Evolutionary conservation across 1,140 invertebrate genomes (phyloP).

Genomic region (Bombus breviceps): DNA sequence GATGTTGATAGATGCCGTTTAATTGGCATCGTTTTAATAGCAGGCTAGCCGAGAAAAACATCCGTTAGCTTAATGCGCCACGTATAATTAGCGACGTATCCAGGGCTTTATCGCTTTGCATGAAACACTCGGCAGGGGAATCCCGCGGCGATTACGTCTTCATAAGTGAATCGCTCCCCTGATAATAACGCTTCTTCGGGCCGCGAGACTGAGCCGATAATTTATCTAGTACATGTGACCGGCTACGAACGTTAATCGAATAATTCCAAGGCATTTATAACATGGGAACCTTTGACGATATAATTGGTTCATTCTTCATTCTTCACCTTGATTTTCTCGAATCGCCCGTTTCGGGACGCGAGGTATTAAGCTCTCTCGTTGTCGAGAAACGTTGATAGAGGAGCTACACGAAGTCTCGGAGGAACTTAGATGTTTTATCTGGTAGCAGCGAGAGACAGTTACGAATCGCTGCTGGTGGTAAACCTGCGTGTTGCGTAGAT

Average conservation of each 20-base stretch:
- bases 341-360: neutral
- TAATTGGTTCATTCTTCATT: slow-evolving; percentile 32
- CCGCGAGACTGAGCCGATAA: neutral
- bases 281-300: slow-evolving; percentile 20
- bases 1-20: slow-evolving; percentile 32
- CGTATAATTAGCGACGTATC: slow-evolving; percentile 52
- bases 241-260: slow-evolving; percentile 24
- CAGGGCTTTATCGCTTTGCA: slow-evolving; percentile 53
- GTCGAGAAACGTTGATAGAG: slow-evolving; percentile 4
- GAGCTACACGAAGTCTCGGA: neutral
- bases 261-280: slow-evolving; percentile 26
- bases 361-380: neutral
- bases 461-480: slow-evolving; percentile 70
- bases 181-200: slow-evolving; percentile 9
- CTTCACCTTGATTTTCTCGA: neutral
- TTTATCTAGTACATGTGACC: slow-evolving; percentile 15
- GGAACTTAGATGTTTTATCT: neutral
- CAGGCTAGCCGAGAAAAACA: slow-evolving; percentile 3
- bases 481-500: slow-evolving; percentile 50
- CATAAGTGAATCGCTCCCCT: slow-evolving; percentile 46
- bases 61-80: slow-evolving; percentile 31
- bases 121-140: slow-evolving; percentile 17
- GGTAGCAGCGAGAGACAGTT: slow-evolving; percentile 37
- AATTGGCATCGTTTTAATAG: slow-evolving; percentile 19
- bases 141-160: slow-evolving; percentile 52